Evolutionary conservation across 2,797 vertebrate genomes (phyloP), one percentile per base, ranked within the genome.

Genomic region (Ispidina picta): DNA sequence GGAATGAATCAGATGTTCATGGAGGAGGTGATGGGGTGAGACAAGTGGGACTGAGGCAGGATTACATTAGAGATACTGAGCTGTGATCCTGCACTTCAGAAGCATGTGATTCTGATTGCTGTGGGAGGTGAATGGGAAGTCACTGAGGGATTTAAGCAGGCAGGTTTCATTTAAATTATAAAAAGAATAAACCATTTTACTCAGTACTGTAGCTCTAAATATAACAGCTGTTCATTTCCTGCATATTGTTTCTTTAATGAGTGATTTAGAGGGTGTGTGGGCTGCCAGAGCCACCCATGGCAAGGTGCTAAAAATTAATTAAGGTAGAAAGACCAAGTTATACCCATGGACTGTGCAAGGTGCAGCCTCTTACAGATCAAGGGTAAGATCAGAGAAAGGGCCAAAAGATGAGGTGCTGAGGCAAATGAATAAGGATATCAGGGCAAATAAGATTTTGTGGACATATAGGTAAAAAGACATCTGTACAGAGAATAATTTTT

Each of bases 111-210:
- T 88, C 72, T 80, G 64, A n/a, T 80, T 85, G 28, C 75, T 88
- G 94, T 91, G 65, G 94, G 94, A 93, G 92, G 90, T 80, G 81
- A 90, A 92, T 80, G 93, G 94, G 90, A 94, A 95, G 81, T 74
- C 93, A 89, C 94, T 10, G 41, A 82, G 79, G 88, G 86, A 90
- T 94, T 94, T 94, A 86, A 94, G 92, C 92, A 84, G 90, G 83
- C 86, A 87, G 62, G 54, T 92, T 91, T 94, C 84, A 95, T 94
- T 94, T 94, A 88, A 96, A 94, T 90, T 84, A 85, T 94, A 93
- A 93, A 94, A 94, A 89, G 92, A 94, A 94, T 90, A 94, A 85
- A 86, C 39, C 68, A 74, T 94, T 96, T 72, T 83, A 90, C 94
- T 94, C 82, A 89, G 78, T 79, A 71, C 82, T 92, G 79, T 54